Conservation (phyloP, 2,797 vertebrate genomes). For the Gephyroberyx darwinii region DNA sequence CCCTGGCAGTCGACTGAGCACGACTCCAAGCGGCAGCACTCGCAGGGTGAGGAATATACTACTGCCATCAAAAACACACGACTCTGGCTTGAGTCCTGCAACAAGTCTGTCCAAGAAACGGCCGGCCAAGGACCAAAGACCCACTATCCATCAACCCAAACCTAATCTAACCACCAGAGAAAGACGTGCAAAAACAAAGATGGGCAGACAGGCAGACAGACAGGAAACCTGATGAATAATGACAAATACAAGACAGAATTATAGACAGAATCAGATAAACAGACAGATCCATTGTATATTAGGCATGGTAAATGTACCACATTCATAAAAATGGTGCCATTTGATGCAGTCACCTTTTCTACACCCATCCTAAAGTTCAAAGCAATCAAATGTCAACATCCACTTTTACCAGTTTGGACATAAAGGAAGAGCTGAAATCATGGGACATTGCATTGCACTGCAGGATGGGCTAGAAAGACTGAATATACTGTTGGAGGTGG, state of each 20-base stretch:
- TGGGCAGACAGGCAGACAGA: constrained; percentile 18
- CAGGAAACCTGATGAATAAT: neutral
- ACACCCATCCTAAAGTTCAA: too few species aligned
- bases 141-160: constrained; percentile 27
- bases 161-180: constrained; percentile 8
- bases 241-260: neutral
- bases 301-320: constrained; percentile 8
- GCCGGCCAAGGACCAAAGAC: constrained; percentile 12
- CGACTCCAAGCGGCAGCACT: constrained; percentile 27
- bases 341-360: neutral
- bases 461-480: too few species aligned
- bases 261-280: neutral
- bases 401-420: neutral
- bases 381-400: neutral
- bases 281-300: constrained; percentile 6
- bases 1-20: constrained; percentile 36
- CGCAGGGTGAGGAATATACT: constrained; percentile 9
- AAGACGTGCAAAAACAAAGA: neutral
- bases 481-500: too few species aligned
- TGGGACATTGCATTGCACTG: neutral
- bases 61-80: constrained; percentile 37
- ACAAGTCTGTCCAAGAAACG: neutral
- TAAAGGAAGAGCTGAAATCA: neutral
- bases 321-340: neutral
- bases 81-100: constrained; percentile 2